Percentiles rank a stretch among this genome's conserved stretches.
Evolutionary conservation across 2,888 invertebrate genomes (phyloP).

Genomic region (Hydriomena furcata): DNA sequence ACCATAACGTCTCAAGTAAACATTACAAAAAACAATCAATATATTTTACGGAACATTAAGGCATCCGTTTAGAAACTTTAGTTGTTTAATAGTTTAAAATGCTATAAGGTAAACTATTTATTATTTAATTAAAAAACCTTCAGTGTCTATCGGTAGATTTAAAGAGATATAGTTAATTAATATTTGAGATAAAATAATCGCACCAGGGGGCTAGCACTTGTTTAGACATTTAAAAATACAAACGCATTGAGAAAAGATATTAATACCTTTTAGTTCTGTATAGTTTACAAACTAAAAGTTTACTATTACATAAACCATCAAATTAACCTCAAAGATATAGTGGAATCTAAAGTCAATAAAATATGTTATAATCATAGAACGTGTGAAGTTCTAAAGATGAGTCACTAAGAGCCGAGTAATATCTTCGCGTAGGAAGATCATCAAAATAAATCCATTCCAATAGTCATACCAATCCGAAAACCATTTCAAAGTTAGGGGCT

Average conservation of each 20-base stretch:
- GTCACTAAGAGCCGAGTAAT: slow-evolving; percentile 9
- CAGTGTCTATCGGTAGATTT: neutral
- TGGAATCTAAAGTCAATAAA: slow-evolving; percentile 8
- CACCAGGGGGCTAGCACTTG: no score
- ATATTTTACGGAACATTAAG: slow-evolving; percentile 39
- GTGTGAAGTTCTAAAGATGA: slow-evolving; percentile 15
- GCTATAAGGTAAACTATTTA: neutral
- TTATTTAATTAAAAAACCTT: neutral
- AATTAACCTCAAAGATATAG: no score
- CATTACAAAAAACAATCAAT: slow-evolving; percentile 19
- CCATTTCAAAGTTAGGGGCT: slow-evolving; percentile 20
- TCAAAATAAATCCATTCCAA: slow-evolving; percentile 20
- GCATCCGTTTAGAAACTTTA: slow-evolving; percentile 37
- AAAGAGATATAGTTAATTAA: neutral
- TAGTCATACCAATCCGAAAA: slow-evolving; percentile 27
- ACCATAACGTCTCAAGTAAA: slow-evolving; percentile 41
- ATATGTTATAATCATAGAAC: slow-evolving; percentile 15
- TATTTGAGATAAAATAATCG: no score
- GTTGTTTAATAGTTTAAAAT: slow-evolving; percentile 1
- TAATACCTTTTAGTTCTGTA: no score
- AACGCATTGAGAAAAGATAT: no score
- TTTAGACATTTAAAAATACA: no score
- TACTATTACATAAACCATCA: neutral
- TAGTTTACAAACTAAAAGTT: no score
- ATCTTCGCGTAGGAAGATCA: slow-evolving; percentile 19